These are phyloP conservation scores for Esox niger DNA, from an alignment of 2,113 vertebrate species.

Conservation along the genomic window DNA sequence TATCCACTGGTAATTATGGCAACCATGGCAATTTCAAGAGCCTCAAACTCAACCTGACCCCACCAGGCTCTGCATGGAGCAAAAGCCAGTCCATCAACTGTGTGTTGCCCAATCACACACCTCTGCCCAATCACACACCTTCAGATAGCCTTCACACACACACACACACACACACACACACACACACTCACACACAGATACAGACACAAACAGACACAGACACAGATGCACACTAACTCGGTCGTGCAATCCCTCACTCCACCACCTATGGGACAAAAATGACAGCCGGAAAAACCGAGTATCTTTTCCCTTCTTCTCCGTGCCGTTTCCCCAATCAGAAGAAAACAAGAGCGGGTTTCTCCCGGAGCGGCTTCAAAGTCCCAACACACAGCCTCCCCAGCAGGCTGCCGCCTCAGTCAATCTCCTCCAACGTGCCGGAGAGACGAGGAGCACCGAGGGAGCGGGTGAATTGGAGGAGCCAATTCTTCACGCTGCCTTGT, in stretches of 20 bases:
- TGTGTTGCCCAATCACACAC: background rate
- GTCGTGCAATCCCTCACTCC: too few species aligned
- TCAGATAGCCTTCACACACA: constrained; percentile 3
- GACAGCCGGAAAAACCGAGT: constrained; percentile 67
- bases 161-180: constrained; percentile 33
- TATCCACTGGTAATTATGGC: background rate
- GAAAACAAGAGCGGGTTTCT: constrained; percentile 37
- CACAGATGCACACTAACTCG: too few species aligned
- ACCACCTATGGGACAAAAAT: too few species aligned
- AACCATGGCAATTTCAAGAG: too few species aligned
- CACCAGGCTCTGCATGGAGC: background rate
- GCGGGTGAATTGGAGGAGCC: constrained; percentile 28
- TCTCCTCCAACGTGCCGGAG: too few species aligned
- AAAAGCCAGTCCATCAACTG: background rate
- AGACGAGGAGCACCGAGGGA: too few species aligned
- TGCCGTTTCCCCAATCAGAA: constrained; percentile 50
- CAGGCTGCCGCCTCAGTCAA: too few species aligned
- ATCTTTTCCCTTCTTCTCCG: constrained; percentile 18
- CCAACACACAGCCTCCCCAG: constrained; percentile 2
- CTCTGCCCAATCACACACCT: constrained; percentile 3
- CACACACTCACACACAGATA: too few species aligned
- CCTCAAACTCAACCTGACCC: background rate
- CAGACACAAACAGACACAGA: too few species aligned
- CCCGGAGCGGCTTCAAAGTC: too few species aligned
- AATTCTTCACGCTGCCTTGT: background rate